A percentile compares a stretch with the other conserved stretches of the same genome.
phyloP scores from a whole-genome alignment of 2,113 vertebrate species.

The Tragelaphus imberbis region DNA sequence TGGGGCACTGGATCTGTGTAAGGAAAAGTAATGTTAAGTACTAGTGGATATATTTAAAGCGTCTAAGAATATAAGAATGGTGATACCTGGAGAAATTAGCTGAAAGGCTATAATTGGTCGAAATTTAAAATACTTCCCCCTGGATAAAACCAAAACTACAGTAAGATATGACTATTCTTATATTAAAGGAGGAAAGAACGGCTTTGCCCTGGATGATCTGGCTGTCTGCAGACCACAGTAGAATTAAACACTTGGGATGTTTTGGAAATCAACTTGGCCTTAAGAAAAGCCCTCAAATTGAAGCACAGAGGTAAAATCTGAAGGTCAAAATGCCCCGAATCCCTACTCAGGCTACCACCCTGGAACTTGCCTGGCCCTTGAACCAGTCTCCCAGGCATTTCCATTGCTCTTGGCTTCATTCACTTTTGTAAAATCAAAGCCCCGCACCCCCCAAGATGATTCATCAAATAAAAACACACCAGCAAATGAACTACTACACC shows the following conservation, averaged over 20 bases:
- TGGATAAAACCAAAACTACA: neutral
- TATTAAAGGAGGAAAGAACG: neutral
- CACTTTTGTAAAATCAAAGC: neutral
- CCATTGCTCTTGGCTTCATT: neutral
- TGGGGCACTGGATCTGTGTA: constrained; percentile 91
- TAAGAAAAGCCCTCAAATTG: neutral
- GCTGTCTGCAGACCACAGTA: neutral
- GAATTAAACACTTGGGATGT: neutral
- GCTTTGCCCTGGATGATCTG: neutral
- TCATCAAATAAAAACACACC: neutral
- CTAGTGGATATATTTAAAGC: neutral
- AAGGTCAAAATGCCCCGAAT: neutral
- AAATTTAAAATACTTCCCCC: neutral
- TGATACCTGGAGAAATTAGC: neutral
- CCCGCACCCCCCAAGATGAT: neutral
- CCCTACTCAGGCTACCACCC: neutral
- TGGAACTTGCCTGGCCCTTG: neutral
- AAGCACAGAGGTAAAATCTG: neutral
- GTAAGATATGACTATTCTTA: neutral
- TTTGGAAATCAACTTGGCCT: constrained; percentile 18
- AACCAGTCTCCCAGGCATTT: neutral
- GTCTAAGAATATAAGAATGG: neutral
- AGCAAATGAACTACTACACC: neutral
- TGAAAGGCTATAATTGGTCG: neutral
- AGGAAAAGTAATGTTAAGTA: constrained; percentile 52